These are phyloP conservation scores for Callosobruchus maculatus DNA, from an alignment of 2,888 invertebrate species.

Conservation along the genomic window DNA sequence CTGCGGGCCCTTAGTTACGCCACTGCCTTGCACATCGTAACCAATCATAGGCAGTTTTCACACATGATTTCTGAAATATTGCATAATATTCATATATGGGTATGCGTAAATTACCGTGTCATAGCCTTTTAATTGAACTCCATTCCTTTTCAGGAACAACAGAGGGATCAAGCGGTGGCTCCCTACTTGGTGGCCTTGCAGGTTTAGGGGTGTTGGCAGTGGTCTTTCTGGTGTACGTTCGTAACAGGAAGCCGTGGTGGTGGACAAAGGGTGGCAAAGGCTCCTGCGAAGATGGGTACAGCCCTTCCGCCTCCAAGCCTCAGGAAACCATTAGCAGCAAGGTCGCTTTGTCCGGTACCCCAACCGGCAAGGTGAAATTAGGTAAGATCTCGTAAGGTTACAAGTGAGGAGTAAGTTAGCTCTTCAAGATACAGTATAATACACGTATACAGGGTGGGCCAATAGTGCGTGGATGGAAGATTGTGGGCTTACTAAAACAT, in stretches of 20 bases:
- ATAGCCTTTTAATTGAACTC: too few relatives aligned
- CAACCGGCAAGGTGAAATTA: slow-evolving; percentile 42
- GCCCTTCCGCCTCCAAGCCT: slow-evolving; percentile 40
- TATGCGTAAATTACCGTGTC: too few relatives aligned
- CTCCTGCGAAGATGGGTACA: slow-evolving; percentile 59
- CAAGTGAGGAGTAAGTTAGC: too few relatives aligned
- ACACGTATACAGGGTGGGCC: too few relatives aligned
- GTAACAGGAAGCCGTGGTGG: slow-evolving; percentile 73
- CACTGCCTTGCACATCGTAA: too few relatives aligned
- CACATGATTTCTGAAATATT: too few relatives aligned
- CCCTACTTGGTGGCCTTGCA: slow-evolving; percentile 78
- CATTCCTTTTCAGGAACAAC: not conserved
- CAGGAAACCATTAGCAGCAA: slow-evolving; percentile 39
- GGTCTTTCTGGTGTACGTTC: slow-evolving; percentile 82
- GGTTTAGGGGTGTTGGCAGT: slow-evolving; percentile 79
- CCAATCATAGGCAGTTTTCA: too few relatives aligned
- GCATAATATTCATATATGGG: too few relatives aligned
- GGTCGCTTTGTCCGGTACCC: slow-evolving; percentile 33
- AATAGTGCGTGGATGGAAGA: too few relatives aligned
- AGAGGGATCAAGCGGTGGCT: slow-evolving; percentile 73
- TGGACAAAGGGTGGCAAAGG: slow-evolving; percentile 58
- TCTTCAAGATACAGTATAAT: too few relatives aligned
- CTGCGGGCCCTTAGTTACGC: too few relatives aligned
- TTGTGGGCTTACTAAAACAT: too few relatives aligned
- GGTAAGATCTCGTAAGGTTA: not conserved